Evolutionary conservation across 2,888 invertebrate species (phyloP).

Genomic region (Oxycera nigricornis): DNA sequence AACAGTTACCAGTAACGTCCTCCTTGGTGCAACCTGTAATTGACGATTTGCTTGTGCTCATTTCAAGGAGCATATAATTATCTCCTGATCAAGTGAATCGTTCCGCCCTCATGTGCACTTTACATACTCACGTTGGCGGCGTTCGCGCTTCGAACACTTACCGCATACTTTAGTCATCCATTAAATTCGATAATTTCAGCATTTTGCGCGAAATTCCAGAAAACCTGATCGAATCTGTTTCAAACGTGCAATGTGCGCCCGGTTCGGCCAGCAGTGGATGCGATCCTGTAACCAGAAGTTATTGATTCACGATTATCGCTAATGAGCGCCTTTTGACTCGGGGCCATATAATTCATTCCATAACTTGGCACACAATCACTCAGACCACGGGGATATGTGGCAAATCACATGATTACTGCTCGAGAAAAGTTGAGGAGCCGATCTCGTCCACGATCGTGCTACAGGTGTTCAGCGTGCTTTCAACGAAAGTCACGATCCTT

Average conservation of each 20-base stretch:
- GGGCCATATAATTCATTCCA: slow-evolving; percentile 27
- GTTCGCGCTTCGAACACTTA: neutral
- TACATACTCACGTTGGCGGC: neutral
- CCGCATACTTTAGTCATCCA: neutral
- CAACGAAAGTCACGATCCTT: slow-evolving; percentile 33
- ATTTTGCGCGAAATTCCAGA: slow-evolving; percentile 30
- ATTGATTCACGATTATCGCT: slow-evolving; percentile 38
- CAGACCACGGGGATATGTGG: neutral
- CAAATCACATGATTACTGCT: slow-evolving; percentile 18
- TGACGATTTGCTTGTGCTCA: slow-evolving; percentile 24
- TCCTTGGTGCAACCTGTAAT: slow-evolving; percentile 20
- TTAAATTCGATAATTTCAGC: slow-evolving; percentile 37
- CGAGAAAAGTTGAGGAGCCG: neutral
- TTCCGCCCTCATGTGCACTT: slow-evolving; percentile 24
- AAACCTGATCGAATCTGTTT: slow-evolving; percentile 29
- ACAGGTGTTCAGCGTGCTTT: slow-evolving; percentile 2
- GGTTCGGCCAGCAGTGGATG: neutral
- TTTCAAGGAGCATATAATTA: slow-evolving; percentile 33
- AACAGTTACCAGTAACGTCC: slow-evolving; percentile 36
- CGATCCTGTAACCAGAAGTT: slow-evolving; percentile 31
- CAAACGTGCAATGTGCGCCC: slow-evolving; percentile 16
- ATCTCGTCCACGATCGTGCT: neutral
- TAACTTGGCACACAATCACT: slow-evolving; percentile 16
- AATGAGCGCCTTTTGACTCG: slow-evolving; percentile 35
- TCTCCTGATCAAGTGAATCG: slow-evolving; percentile 35